phyloP scores from a whole-genome alignment of 2,113 vertebrate species.

The Lynx canadensis region DNA sequence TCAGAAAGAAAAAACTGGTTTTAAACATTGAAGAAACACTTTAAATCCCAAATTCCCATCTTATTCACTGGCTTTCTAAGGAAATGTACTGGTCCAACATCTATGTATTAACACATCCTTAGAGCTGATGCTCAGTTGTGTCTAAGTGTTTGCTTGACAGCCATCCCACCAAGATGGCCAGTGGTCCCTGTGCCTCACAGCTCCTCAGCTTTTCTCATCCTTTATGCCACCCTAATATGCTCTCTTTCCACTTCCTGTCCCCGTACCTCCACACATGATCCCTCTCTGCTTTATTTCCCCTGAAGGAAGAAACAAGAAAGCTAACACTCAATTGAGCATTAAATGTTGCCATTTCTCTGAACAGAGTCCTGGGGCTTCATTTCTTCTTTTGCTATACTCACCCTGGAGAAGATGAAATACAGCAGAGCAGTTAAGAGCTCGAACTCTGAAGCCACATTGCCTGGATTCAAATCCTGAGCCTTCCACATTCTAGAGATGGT shows the following conservation, averaged over 20 bases:
- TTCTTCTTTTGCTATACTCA: not conserved
- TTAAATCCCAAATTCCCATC: not conserved
- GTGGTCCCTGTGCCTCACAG: accelerated
- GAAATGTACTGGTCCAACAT: accelerated
- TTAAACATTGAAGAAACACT: not conserved
- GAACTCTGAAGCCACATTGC: not conserved
- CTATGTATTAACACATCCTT: not conserved
- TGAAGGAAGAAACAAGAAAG: not conserved
- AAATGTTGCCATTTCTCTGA: not conserved
- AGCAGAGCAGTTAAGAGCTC: not conserved
- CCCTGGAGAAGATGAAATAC: not conserved
- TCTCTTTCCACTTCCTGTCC: not conserved
- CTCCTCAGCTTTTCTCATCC: not conserved
- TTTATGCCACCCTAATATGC: not conserved
- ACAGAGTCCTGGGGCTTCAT: not conserved
- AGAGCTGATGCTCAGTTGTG: no score
- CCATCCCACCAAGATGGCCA: not conserved
- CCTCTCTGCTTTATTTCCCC: not conserved
- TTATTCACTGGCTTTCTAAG: not conserved
- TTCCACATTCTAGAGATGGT: not conserved
- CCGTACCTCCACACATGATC: not conserved
- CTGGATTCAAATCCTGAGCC: not conserved
- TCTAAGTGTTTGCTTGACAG: not conserved
- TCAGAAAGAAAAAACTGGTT: not conserved
- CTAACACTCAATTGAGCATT: not conserved